Evolutionary conservation across 2,797 vertebrate species (phyloP).

Genomic region (Urocyon cinereoargenteus): DNA sequence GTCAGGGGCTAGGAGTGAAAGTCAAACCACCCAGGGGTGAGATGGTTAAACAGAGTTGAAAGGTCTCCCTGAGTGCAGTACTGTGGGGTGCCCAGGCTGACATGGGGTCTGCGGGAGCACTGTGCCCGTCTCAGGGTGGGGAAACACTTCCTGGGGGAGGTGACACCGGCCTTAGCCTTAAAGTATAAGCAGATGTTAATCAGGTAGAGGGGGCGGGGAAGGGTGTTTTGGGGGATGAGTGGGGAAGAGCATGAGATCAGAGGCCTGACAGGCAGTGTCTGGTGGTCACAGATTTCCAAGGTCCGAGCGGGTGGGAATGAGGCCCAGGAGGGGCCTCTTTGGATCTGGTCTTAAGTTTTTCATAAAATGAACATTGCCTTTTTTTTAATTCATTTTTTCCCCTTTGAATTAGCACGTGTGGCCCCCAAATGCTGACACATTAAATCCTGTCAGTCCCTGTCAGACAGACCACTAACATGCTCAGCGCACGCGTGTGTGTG

Average conservation of each 20-base stretch:
- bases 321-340: background rate
- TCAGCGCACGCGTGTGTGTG: rapidly evolving
- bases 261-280: background rate
- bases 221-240: background rate
- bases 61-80: background rate
- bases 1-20: background rate
- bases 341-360: background rate
- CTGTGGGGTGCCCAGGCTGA: background rate
- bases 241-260: background rate
- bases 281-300: background rate
- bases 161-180: background rate
- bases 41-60: background rate
- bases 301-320: background rate
- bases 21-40: background rate
- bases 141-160: background rate
- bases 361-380: background rate
- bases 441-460: background rate
- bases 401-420: background rate
- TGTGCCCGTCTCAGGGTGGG: background rate
- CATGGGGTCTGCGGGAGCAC: background rate
- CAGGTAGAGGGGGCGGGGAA: no score
- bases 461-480: background rate
- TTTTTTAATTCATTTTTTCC: no score
- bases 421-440: background rate
- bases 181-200: background rate